A percentile compares a stretch with the other conserved stretches of the same genome.
Conservation (phyloP, 2,797 vertebrate genomes). For the Tenualosa ilisha region DNA sequence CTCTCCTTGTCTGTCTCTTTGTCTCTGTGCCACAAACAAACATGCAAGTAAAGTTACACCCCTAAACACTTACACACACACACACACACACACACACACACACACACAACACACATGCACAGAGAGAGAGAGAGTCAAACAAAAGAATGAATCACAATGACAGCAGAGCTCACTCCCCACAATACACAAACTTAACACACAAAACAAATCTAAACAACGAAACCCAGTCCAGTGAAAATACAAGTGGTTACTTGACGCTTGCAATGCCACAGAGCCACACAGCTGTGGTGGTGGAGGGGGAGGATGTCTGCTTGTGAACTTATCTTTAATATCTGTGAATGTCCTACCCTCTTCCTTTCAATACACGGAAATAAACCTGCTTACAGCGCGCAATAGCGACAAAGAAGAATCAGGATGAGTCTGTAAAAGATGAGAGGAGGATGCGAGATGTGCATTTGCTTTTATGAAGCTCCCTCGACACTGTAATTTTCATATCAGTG, state of each 20-base stretch:
- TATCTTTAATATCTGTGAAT: conserved; percentile 12
- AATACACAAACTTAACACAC: not conserved
- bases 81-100: not conserved
- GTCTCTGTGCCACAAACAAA: not conserved
- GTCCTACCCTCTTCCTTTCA: not conserved
- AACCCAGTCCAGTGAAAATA: not conserved
- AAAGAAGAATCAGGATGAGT: not conserved
- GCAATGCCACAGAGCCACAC: not conserved
- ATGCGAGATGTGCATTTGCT: not conserved
- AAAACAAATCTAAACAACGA: not conserved
- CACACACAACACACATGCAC: not conserved
- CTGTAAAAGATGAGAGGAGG: not conserved
- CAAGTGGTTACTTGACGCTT: not conserved
- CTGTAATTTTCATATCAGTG: not conserved
- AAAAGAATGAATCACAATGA: not conserved
- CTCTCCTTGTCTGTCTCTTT: not conserved
- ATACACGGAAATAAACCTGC: not conserved
- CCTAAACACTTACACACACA: conserved; percentile 15
- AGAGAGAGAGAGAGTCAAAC: not conserved
- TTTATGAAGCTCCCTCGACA: not conserved
- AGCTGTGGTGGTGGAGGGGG: not conserved
- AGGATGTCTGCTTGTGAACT: not conserved
- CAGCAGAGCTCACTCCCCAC: not conserved
- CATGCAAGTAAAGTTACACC: conserved; percentile 8
- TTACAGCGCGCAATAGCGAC: not conserved